Base-by-base conservation (phyloP, 1,140 invertebrate species). In the Drosophila nannoptera region DNA sequence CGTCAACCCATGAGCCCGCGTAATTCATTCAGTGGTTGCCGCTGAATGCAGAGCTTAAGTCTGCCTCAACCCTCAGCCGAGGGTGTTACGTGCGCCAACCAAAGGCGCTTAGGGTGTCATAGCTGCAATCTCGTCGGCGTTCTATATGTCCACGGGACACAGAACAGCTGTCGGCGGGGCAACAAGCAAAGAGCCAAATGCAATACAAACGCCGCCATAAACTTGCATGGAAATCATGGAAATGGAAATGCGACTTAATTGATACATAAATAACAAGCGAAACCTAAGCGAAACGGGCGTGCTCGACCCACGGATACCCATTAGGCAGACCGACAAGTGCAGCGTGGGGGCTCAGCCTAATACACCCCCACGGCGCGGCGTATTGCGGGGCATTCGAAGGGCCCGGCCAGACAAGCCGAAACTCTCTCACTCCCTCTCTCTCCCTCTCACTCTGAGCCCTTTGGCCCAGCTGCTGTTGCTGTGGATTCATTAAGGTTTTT, bases 11-110 rank as follows among this genome's bases (percentile, higher is more conserved):
- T 33, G 40, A 40, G 42, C 40, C 36, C 69, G 35, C 55, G 62
- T 71, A 78, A 78, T 78, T 74, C 75, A 78, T 78, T 78, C 77
- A 69, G 73, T 76, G 73, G 73, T 61, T 62, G 63, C 63, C 52
- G 14, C 52, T 61, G 42, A 48, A 76, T 77, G 48, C 59, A 72
- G 46, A 63, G 69, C 63, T 65, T 72, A 61, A 48, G 58, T 38
- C 64, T 52, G 32, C 33, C 12, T 55, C 54, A 14, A 6, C 45
- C 38, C 64, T 40, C 8, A 16, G 2, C 5, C 6, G 14, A 11
- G 36, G 31, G 43, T 53, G 54, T 66, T 46, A 54, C 35, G 22
- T 11, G 62, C 22, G 22, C 54, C 8, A 40, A 5, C 31, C 56
- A 36, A 73, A 78, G 53, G 71, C 67, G 76, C 76, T 78, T 78